phyloP scores from a whole-genome alignment of 1,140 invertebrate genomes.

The Amphibalanus amphitrite region DNA sequence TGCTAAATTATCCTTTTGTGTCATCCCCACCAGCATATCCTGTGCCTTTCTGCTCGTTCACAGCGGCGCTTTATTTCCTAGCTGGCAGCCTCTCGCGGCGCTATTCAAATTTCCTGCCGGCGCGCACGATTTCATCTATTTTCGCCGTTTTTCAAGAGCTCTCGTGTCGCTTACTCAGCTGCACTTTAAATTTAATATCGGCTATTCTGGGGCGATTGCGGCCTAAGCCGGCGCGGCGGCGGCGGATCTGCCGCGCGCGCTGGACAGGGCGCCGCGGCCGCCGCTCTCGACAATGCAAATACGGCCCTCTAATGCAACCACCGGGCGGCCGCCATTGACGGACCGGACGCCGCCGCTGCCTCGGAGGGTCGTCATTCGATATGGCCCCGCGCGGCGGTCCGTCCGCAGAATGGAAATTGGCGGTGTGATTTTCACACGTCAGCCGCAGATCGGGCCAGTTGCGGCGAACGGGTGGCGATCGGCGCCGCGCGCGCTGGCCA shows the following conservation, averaged over 20 bases:
- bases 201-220: not conserved
- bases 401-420: not conserved
- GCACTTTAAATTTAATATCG: constrained; percentile 2
- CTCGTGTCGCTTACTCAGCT: not conserved
- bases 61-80: no score
- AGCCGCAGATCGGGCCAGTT: not conserved
- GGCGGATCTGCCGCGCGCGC: no score
- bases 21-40: no score
- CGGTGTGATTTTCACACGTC: not conserved
- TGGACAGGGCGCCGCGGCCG: no score
- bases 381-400: not conserved
- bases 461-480: not conserved
- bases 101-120: not conserved
- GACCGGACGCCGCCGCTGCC: no score
- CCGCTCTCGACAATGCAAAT: not conserved
- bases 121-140: not conserved
- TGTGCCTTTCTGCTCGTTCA: no score
- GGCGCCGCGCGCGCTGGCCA: no score
- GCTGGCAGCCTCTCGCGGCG: not conserved
- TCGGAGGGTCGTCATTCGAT: not conserved
- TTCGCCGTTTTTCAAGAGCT: not conserved
- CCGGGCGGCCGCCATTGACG: not conserved
- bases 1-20: no score
- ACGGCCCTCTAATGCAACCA: not conserved
- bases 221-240: not conserved